Percentiles rank a stretch among this genome's conserved stretches.
Conservation (phyloP, 2,113 vertebrate genomes). For the Perca flavescens region DNA sequence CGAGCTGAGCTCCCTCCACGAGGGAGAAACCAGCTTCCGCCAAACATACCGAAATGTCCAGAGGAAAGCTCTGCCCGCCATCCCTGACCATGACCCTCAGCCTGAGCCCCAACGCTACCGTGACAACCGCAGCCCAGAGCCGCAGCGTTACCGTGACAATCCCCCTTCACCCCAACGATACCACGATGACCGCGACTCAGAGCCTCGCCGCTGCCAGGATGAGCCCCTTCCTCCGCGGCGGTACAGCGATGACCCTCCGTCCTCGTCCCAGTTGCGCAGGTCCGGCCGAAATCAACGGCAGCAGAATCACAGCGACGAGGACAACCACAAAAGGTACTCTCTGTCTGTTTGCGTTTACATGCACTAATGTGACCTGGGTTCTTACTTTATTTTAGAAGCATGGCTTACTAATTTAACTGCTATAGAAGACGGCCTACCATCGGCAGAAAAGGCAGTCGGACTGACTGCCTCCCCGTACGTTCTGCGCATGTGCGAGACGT, state of each 20-base stretch:
- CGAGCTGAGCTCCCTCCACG: conserved; percentile 95
- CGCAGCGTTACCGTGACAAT: conserved; percentile 46
- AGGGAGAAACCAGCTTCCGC: conserved; percentile 88
- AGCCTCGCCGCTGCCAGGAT: conserved; percentile 33
- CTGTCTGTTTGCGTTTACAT: background rate
- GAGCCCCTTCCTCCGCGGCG: conserved; percentile 58
- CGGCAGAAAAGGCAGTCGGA: too few relatives aligned
- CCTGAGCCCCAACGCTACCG: conserved; percentile 83
- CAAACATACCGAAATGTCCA: conserved; percentile 89
- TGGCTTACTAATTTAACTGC: background rate
- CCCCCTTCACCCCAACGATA: conserved; percentile 56
- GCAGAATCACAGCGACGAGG: conserved; percentile 64
- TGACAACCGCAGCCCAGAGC: conserved; percentile 73
- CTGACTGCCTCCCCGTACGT: too few relatives aligned
- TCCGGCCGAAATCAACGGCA: conserved; percentile 75
- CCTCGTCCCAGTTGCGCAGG: conserved; percentile 80
- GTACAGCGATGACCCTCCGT: conserved; percentile 72
- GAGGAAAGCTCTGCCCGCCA: conserved; percentile 89
- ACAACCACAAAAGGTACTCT: conserved; percentile 67
- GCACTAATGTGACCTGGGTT: background rate
- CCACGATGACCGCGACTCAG: conserved; percentile 28
- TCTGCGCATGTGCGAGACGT: too few relatives aligned
- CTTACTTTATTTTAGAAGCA: background rate
- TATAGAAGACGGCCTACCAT: background rate
- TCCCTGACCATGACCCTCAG: conserved; percentile 85